phyloP scores from a whole-genome alignment of 1,140 invertebrate genomes.

The Meloidogyne floridensis region DNA sequence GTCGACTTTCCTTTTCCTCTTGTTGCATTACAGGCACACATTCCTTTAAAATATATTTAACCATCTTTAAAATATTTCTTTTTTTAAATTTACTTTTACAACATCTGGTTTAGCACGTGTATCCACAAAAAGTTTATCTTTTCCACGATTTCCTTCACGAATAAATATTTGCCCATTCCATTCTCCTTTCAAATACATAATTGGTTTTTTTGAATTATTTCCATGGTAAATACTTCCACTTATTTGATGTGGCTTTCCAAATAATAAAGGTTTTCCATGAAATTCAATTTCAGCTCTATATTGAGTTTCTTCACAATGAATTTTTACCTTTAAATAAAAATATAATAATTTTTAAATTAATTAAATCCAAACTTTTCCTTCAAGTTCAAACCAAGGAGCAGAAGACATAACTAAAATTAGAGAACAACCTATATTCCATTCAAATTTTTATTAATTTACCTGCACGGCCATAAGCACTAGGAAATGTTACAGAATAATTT shows the following conservation, averaged over 20 bases:
- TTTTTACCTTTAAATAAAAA: slow-evolving; percentile 40
- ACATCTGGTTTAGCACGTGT: slow-evolving; percentile 81
- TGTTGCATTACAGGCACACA: slow-evolving; percentile 51
- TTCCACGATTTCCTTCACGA: slow-evolving; percentile 70
- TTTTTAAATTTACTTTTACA: slow-evolving; percentile 72
- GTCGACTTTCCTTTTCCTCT: slow-evolving; percentile 58
- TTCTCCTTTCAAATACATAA: slow-evolving; percentile 82
- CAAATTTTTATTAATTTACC: no score
- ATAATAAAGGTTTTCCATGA: slow-evolving; percentile 70
- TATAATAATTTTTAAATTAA: no score
- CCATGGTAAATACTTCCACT: slow-evolving; percentile 67
- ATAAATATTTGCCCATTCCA: slow-evolving; percentile 91
- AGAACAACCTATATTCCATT: no score
- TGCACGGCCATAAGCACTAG: slow-evolving; percentile 35
- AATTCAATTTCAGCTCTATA: slow-evolving; percentile 69
- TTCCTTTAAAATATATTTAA: slow-evolving; percentile 34
- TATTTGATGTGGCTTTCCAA: slow-evolving; percentile 69
- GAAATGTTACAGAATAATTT: slow-evolving; percentile 69
- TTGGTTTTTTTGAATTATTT: slow-evolving; percentile 82
- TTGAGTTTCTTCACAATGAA: slow-evolving; percentile 68
- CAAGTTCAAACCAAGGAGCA: slow-evolving; percentile 70
- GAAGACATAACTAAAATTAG: no score
- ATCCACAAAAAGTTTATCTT: slow-evolving; percentile 85
- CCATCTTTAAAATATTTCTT: background rate
- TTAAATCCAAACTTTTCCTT: slow-evolving; percentile 66